Conservation (phyloP, 2,797 vertebrate species). For the Gadopsis bispinosus region DNA sequence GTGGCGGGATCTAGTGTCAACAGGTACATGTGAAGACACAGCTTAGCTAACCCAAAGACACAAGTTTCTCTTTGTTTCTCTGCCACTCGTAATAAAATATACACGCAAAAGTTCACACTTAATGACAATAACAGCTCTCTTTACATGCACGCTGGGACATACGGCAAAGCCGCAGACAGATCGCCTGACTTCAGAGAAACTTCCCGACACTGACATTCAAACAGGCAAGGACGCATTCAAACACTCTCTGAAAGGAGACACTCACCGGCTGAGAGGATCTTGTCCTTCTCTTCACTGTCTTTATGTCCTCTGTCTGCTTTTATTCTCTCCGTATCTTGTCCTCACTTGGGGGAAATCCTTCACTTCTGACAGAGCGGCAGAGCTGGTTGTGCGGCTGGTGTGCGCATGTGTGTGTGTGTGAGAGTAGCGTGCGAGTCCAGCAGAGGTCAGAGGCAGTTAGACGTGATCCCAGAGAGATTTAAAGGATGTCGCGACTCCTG, state of each 20-base stretch:
- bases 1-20: constrained; percentile 67
- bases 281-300: constrained; percentile 39
- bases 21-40: constrained; percentile 71
- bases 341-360: constrained; percentile 64
- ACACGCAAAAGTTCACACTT: constrained; percentile 9
- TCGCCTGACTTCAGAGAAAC: constrained; percentile 60
- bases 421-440: constrained; percentile 41
- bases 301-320: constrained; percentile 28
- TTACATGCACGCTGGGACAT: not conserved
- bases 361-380: constrained; percentile 57
- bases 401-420: constrained; percentile 14
- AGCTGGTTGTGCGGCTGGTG: constrained; percentile 60
- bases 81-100: constrained; percentile 7
- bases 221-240: constrained; percentile 49
- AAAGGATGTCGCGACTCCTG: constrained; percentile 59
- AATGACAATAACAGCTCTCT: constrained; percentile 13
- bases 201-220: constrained; percentile 49
- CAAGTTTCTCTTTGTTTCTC: constrained; percentile 21
- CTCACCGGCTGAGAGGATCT: constrained; percentile 72
- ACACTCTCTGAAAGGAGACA: constrained; percentile 41
- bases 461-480: constrained; percentile 43
- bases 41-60: constrained; percentile 32
- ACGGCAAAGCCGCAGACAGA: constrained; percentile 16
- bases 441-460: constrained; percentile 68
- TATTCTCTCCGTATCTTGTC: constrained; percentile 21